Evolutionary conservation across 1,140 invertebrate species (phyloP), one percentile per base, ranked within the genome.

Genomic region (Zaprionus nigranus): DNA sequence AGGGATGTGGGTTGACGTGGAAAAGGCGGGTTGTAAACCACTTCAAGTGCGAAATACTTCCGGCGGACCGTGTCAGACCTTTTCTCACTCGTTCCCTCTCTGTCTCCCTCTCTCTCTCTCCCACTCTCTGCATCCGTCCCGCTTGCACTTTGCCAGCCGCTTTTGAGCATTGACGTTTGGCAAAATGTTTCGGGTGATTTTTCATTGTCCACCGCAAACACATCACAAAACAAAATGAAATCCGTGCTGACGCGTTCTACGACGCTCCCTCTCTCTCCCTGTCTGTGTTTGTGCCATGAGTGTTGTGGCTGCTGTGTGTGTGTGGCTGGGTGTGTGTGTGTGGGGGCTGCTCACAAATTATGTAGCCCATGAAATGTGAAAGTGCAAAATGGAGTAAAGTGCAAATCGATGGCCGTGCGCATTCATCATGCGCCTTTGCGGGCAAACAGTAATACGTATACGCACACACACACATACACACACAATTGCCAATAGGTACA

Each of bases 371-470:
- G 84, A 78, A 77, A 82, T 74, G 78, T 78, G 74, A 88, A 90
- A 88, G 85, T 90, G 85, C 79, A 85, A 82, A 90, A 90, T 77
- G 85, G 75, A 88, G 85, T 85, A 80, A 79, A 90, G 85, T 90
- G 85, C 86, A 90, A 90, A 90, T 90, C 85, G 85, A 90, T 90
- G 86, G 77, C 67, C n/a, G 30, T 66, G 71, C 76, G 76, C 85
- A 88, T 88, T 90, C 85, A 88, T 88, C 85, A 88, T 80, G 54
- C 76, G 75, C 71, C 75, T 75, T 58, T 67, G 61, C 58, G 57
- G 53, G 46, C 67, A 49, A 49, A 49, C 46, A 49, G 46, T 20
- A 51, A 62, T 46, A 49, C 61, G 34, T 65, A 46, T 59, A 68
- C 59, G 67, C 43, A 54, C 49, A 60, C 36, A 36, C 28, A 20